A percentile compares a stretch with the other conserved stretches of the same genome.
These are phyloP conservation scores for Musca domestica DNA, from an alignment of 1,140 invertebrate species.

Conservation along the genomic window DNA sequence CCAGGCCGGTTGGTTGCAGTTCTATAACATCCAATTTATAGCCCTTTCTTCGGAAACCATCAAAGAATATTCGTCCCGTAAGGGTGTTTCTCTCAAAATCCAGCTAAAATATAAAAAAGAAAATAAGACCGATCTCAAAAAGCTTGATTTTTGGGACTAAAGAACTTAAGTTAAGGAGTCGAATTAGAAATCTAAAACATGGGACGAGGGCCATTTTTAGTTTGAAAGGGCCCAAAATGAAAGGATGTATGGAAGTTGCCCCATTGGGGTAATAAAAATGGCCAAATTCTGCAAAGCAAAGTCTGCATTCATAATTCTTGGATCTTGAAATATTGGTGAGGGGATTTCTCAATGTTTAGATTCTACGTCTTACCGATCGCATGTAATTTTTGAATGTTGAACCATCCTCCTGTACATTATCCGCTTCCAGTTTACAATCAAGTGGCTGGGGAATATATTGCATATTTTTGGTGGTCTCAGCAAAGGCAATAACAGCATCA, in stretches of 20 bases:
- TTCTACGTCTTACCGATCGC: conserved; percentile 63
- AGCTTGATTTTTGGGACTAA: no score
- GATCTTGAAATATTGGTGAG: no score
- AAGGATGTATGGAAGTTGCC: no score
- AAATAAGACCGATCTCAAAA: no score
- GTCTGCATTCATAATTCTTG: no score
- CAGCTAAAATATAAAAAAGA: conserved; percentile 29
- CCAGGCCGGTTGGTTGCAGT: conserved; percentile 64
- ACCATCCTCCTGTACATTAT: conserved; percentile 57
- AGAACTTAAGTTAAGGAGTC: no score
- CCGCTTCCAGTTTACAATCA: conserved; percentile 57
- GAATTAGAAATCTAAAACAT: no score
- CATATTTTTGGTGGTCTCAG: conserved; percentile 51
- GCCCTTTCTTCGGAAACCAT: conserved; percentile 77
- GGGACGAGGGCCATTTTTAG: no score
- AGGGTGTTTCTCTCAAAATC: conserved; percentile 57
- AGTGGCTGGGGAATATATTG: conserved; percentile 40
- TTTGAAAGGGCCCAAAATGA: no score
- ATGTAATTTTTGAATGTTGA: conserved; percentile 82
- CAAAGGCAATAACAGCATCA: conserved; percentile 75
- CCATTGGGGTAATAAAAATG: no score
- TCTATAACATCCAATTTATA: conserved; percentile 78
- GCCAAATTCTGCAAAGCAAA: no score
- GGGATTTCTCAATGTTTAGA: not conserved
- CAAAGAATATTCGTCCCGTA: conserved; percentile 80